phyloP scores from a whole-genome alignment of 2,797 vertebrate genomes.

The Cephalopachus bancanus region DNA sequence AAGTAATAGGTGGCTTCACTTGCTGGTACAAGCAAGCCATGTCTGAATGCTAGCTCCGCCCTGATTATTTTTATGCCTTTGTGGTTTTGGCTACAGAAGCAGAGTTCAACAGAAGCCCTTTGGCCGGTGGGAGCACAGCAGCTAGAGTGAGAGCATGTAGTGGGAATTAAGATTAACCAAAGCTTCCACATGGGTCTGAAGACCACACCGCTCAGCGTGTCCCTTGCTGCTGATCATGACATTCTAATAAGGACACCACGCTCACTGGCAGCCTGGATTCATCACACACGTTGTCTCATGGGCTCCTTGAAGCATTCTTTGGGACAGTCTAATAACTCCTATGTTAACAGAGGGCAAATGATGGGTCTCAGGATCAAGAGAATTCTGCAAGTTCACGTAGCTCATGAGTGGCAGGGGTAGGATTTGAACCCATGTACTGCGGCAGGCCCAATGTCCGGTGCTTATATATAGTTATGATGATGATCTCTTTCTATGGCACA shows the following conservation, averaged over 20 bases:
- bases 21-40: accelerated
- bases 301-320: too few species aligned
- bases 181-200: neutral
- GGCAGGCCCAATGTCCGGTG: accelerated
- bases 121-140: neutral
- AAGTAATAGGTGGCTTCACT: neutral
- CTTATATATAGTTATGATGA: neutral
- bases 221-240: neutral
- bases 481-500: accelerated
- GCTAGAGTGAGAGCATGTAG: too few species aligned
- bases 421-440: neutral
- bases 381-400: too few species aligned
- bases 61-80: too few species aligned
- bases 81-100: neutral
- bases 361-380: neutral
- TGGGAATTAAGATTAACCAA: neutral
- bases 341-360: neutral
- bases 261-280: neutral
- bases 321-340: neutral
- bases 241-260: neutral
- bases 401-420: neutral
- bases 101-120: neutral
- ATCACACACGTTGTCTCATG: neutral
- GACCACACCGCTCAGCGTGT: neutral
- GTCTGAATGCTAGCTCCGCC: neutral